phyloP scores from a whole-genome alignment of 2,888 invertebrate genomes.

The Hypselothyrea guttata region DNA sequence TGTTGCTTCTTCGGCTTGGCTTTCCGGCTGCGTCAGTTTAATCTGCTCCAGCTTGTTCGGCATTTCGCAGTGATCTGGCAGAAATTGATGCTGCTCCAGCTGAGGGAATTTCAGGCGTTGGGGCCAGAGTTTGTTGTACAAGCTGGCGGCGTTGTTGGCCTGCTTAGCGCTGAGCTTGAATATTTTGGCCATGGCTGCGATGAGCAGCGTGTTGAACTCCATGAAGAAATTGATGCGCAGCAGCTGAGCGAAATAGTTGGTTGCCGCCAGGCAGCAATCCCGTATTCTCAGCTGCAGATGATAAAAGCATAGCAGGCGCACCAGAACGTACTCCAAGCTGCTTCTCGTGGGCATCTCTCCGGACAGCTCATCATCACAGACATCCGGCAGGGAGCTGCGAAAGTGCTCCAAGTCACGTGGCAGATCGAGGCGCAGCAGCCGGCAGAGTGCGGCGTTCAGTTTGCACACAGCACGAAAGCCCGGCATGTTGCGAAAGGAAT shows the following conservation, averaged over 20 bases:
- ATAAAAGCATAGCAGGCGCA: conserved; percentile 68
- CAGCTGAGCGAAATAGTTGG: conserved; percentile 72
- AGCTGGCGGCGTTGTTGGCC: conserved; percentile 51
- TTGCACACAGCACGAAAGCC: conserved; percentile 79
- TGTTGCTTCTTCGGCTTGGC: conserved; percentile 21
- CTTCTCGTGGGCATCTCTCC: conserved; percentile 73
- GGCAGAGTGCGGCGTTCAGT: conserved; percentile 77
- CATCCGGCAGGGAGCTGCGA: conserved; percentile 72
- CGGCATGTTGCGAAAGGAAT: conserved; percentile 78
- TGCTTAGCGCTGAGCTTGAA: conserved; percentile 60
- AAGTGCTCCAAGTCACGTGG: conserved; percentile 71
- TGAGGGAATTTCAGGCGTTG: conserved; percentile 67
- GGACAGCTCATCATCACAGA: conserved; percentile 39
- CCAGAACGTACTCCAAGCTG: conserved; percentile 72
- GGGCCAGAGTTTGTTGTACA: conserved; percentile 62
- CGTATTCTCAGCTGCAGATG: conserved; percentile 72
- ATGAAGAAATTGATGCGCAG: conserved; percentile 76
- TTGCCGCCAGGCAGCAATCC: conserved; percentile 70
- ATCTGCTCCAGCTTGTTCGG: conserved; percentile 40
- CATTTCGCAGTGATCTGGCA: conserved; percentile 46
- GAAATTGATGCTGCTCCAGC: conserved; percentile 52
- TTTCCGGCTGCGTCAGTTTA: background rate
- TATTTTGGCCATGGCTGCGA: conserved; percentile 77
- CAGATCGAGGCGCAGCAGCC: conserved; percentile 75
- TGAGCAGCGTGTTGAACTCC: conserved; percentile 72